These are phyloP conservation scores for Bombus confusus DNA, from an alignment of 1,140 invertebrate species.

Conservation along the genomic window DNA sequence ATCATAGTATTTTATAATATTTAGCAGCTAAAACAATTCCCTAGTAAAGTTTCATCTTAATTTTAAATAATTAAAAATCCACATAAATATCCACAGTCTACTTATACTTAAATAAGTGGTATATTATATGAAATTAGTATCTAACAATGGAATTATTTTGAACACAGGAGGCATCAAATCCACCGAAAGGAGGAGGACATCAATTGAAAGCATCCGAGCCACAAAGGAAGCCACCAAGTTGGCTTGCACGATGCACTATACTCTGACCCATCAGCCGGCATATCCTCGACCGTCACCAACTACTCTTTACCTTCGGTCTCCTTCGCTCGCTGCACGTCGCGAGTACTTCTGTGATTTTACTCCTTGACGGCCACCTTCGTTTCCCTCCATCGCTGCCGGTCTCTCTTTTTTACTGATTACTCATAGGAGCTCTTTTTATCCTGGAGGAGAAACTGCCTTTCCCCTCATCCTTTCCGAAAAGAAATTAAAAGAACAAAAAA, in stretches of 20 bases:
- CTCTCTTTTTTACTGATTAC: constrained; percentile 51
- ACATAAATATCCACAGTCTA: neutral
- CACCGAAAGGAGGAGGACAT: constrained; percentile 87
- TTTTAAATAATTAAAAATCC: neutral
- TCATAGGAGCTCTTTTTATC: constrained; percentile 39
- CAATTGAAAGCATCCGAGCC: constrained; percentile 88
- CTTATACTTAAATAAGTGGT: neutral
- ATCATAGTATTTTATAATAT: neutral
- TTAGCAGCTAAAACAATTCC: neutral
- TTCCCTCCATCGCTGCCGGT: constrained; percentile 47
- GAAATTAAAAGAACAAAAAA: neutral
- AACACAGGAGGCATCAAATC: constrained; percentile 90
- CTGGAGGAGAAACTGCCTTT: constrained; percentile 40
- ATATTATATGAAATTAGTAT: neutral
- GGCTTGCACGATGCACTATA: constrained; percentile 88
- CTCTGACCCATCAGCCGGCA: constrained; percentile 85
- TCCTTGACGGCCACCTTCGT: constrained; percentile 70
- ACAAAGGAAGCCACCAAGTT: constrained; percentile 88
- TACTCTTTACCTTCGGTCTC: constrained; percentile 47
- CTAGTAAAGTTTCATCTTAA: too few relatives aligned
- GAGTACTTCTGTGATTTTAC: constrained; percentile 72
- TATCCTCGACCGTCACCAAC: constrained; percentile 59
- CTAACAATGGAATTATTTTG: constrained; percentile 60
- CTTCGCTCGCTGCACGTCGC: constrained; percentile 36
- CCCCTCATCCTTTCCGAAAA: constrained; percentile 5